These are phyloP conservation scores for Lucifuga dentata DNA, from an alignment of 2,113 vertebrate species.

Conservation along the genomic window DNA sequence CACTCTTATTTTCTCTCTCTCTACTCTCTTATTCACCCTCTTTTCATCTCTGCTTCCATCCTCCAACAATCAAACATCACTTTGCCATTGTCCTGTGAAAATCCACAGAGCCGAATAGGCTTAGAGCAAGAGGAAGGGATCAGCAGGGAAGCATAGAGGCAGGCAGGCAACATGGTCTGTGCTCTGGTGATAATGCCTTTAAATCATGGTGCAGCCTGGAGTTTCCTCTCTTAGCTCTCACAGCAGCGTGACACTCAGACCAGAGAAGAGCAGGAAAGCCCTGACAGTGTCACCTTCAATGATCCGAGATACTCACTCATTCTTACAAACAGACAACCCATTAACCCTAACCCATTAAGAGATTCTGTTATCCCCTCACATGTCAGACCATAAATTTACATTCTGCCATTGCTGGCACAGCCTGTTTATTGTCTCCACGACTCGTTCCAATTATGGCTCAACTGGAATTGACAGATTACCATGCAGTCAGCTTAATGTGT, in stretches of 20 bases:
- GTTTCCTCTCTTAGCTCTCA: conserved; percentile 37
- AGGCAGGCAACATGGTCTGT: conserved; percentile 54
- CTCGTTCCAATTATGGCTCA: conserved; percentile 12
- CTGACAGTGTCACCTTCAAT: conserved; percentile 34
- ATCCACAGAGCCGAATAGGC: conserved; percentile 56
- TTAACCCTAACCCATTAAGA: conserved; percentile 21
- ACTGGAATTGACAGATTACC: conserved; percentile 26
- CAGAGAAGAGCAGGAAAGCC: conserved; percentile 31
- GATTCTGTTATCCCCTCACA: background rate
- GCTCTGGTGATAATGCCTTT: conserved; percentile 69
- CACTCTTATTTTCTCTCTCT: background rate
- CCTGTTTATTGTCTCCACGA: conserved; percentile 5
- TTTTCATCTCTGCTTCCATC: conserved; percentile 25
- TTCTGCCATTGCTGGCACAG: conserved; percentile 19
- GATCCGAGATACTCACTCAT: conserved; percentile 10
- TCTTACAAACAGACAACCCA: conserved; percentile 7
- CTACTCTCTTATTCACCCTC: too few relatives aligned
- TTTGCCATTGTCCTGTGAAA: conserved; percentile 32
- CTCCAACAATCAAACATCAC: conserved; percentile 12
- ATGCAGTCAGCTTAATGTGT: background rate
- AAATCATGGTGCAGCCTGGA: conserved; percentile 52
- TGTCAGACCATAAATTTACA: background rate
- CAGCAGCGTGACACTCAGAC: conserved; percentile 21
- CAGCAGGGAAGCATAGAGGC: conserved; percentile 51
- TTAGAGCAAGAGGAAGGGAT: conserved; percentile 59